Conservation (phyloP, 2,888 invertebrate genomes). For the Apotomis capreana region DNA sequence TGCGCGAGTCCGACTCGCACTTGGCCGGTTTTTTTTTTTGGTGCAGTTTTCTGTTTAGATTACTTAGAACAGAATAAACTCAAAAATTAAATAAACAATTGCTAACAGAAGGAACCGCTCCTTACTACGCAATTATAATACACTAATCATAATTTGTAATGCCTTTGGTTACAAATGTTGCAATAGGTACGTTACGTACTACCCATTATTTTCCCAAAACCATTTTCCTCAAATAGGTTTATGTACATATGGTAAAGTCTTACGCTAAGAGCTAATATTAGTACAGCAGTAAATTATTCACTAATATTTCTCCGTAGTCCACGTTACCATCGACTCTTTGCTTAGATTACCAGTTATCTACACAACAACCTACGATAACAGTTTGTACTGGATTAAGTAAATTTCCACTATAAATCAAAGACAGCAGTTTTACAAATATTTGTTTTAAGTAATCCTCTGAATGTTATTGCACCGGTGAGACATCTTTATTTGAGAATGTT, state of each 20-base stretch:
- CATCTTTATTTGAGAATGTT: background rate
- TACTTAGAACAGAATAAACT: too few relatives aligned
- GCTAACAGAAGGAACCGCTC: too few relatives aligned
- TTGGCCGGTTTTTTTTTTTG: too few relatives aligned
- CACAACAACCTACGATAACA: constrained; percentile 61
- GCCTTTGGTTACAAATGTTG: too few relatives aligned
- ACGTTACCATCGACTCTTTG: constrained; percentile 53
- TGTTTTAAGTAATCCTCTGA: constrained; percentile 28
- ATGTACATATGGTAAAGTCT: constrained; percentile 11
- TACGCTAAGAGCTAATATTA: constrained; percentile 37
- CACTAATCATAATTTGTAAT: too few relatives aligned
- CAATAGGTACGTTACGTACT: too few relatives aligned
- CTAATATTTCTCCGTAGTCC: constrained; percentile 61
- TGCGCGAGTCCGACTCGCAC: too few relatives aligned
- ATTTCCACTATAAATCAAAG: constrained; percentile 64
- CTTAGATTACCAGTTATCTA: constrained; percentile 60
- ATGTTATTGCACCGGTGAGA: constrained; percentile 10
- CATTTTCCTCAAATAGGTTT: constrained; percentile 19
- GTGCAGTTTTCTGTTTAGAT: too few relatives aligned
- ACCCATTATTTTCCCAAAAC: constrained; percentile 13
- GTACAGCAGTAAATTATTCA: constrained; percentile 38
- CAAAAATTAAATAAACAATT: too few relatives aligned
- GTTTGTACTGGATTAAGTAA: constrained; percentile 58
- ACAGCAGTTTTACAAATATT: constrained; percentile 35
- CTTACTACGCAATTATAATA: too few relatives aligned